Evolutionary conservation across 2,888 invertebrate genomes (phyloP), one percentile per base, ranked within the genome.

Genomic region (Eurytoma californica): DNA sequence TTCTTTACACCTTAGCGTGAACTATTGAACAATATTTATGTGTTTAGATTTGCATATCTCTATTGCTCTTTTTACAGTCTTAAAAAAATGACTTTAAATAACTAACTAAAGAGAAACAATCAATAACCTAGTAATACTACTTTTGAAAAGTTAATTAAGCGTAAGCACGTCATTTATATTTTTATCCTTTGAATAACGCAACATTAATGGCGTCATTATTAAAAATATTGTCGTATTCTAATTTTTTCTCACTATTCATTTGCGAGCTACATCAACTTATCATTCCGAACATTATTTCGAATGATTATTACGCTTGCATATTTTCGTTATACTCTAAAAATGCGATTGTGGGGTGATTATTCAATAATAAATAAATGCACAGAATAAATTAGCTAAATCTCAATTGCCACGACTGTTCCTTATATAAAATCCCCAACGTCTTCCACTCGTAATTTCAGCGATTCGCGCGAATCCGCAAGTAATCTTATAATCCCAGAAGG

Each of bases 381-480:
- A 70, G 49, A 72, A 79, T 67, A 9, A 24, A 9, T 1, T 39
- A 39, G 49, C 49, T 49, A 69, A 75, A 3, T n/a, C 24, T 49
- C 28, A 5, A 67, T 24, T 24, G 49, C 4, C 49, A 18, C 16
- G 67, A 49, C 49, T 13, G 47, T 24, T 9, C 14, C 18, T 4
- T 30, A 16, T 4, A 49, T 7, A 69, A 77, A 77, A 66, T 39
- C 39, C 9, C 70, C 20, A 28, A 18, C 67, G n/a, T 61, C 84
- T 82, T 84, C 83, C 82, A 86, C 84, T 85, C 83, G 82, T 83
- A 83, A 83, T 85, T 80, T 83, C 79, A 81, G 80, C 85, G 86
- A 86, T 85, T 83, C 85, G 85, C 82, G 84, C 76, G 79, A 82
- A 82, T 81, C 39, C 83, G 82, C 86, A 87, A 87, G 86, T 84